Evolutionary conservation across 2,797 vertebrate genomes (phyloP).

Genomic region (Sparus aurata): DNA sequence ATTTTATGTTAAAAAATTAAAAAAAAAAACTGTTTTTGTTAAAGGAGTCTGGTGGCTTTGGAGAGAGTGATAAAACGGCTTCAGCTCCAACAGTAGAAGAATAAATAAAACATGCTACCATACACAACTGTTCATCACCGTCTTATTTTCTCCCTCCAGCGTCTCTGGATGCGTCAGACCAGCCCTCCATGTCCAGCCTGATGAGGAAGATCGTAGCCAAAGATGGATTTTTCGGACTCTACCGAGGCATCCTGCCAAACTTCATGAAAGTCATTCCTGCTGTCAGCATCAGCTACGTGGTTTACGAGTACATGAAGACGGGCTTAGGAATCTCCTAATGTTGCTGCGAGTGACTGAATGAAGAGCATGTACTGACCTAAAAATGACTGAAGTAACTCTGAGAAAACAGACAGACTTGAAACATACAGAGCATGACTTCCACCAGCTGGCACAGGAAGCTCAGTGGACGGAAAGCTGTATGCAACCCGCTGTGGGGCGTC

Average conservation of each 20-base stretch:
- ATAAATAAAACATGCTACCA: neutral
- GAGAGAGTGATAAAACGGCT: no score
- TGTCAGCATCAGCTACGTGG: constrained; percentile 99
- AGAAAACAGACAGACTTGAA: constrained; percentile 25
- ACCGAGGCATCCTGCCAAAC: constrained; percentile 96
- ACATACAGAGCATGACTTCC: constrained; percentile 57
- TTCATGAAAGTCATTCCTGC: constrained; percentile 99
- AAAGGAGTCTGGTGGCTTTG: no score
- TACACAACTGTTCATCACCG: constrained; percentile 16
- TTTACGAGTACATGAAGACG: constrained; percentile 97
- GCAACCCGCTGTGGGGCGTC: constrained; percentile 28
- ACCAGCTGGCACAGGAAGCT: constrained; percentile 16
- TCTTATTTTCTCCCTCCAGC: constrained; percentile 80
- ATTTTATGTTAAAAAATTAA: no score
- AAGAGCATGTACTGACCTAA: constrained; percentile 44
- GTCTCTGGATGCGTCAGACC: constrained; percentile 89
- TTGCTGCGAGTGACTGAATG: constrained; percentile 35
- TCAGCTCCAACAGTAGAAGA: neutral
- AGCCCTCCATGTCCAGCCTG: constrained; percentile 91
- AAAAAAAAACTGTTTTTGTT: no score
- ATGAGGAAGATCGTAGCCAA: constrained; percentile 90
- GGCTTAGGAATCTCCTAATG: constrained; percentile 90
- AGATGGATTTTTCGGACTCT: constrained; percentile 94
- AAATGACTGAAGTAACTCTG: constrained; percentile 41
- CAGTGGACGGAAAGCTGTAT: constrained; percentile 42